Conservation (phyloP, 2,797 vertebrate species). For the Sebastes hubbsi region DNA sequence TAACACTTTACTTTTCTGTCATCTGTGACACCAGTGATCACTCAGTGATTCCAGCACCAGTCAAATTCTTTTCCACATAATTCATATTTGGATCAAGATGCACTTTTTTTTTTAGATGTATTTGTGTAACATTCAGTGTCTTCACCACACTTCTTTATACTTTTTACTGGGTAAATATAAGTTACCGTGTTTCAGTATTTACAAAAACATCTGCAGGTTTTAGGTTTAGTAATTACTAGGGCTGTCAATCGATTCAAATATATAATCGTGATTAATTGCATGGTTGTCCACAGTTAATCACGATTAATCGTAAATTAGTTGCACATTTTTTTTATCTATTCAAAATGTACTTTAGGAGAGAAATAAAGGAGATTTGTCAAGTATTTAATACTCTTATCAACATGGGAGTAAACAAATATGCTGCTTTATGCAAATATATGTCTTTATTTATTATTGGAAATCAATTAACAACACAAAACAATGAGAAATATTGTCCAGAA, state of each 20-base stretch:
- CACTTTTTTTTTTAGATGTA: not conserved
- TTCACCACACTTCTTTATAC: not conserved
- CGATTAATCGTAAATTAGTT: fast-evolving
- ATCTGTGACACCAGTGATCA: not conserved
- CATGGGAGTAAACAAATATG: too few relatives aligned
- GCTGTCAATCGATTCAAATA: too few relatives aligned
- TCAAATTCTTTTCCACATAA: not conserved
- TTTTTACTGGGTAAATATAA: not conserved
- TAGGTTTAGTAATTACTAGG: too few relatives aligned
- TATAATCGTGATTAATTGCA: too few relatives aligned
- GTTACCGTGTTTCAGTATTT: not conserved
- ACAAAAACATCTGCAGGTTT: not conserved
- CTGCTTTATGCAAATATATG: too few relatives aligned
- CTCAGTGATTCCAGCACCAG: not conserved
- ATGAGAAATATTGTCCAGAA: fast-evolving
- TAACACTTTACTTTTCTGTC: not conserved
- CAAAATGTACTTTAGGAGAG: too few relatives aligned
- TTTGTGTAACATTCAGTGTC: not conserved
- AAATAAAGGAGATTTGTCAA: too few relatives aligned
- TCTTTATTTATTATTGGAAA: too few relatives aligned
- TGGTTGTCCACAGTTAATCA: too few relatives aligned
- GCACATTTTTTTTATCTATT: too few relatives aligned
- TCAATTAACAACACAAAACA: too few relatives aligned
- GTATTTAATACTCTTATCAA: too few relatives aligned
- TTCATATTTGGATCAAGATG: not conserved